Evolutionary conservation across 2,113 vertebrate species (phyloP), one percentile per base, ranked within the genome.

Genomic region (Gorilla gorilla): DNA sequence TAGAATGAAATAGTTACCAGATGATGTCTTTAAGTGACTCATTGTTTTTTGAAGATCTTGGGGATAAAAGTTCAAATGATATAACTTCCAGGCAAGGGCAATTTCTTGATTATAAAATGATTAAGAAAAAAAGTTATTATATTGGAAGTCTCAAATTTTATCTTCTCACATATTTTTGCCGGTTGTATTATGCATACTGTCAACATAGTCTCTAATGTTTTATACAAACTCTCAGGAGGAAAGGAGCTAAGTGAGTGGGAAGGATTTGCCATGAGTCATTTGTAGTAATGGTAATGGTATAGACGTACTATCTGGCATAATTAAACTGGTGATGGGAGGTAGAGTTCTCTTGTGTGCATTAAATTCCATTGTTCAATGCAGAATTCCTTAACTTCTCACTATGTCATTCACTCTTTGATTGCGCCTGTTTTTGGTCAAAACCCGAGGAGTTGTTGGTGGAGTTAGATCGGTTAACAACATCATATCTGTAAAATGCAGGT

Each of bases 1-100:
- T 23, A 93, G 83, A 97, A 98, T 80, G 59, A 95, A 97, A 85
- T 76, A 0, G 0, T 97, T 98, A 89, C 70, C 93, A 96, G 96
- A 98, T 98, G 98, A 95, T 6, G 0, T 80, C 97, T 75, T 8
- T 18, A 96, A 94, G 13, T 98, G 98, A 98, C 70, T 98, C 91
- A 98, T 96, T 89, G 95, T 87, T 81, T 86, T 97, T 96, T 97
- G 40, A 68, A 98, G 87, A 96, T 40, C 57, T 96, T 2, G 3
- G 94, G 82, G 50, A 88, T 57, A 91, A 96, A 96, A 94, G 17
- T 64, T 95, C 96, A 97, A 73, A 11, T 97, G 96, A 97, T 72
- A 88, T 94, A 97, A 18, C 23, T 95, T 95, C 90, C 52, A 89
- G 38, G 75, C 59, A 45, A 23, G 61, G 72, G 82, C 43, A 86